Percentiles rank a stretch among this genome's conserved stretches.
phyloP scores from a whole-genome alignment of 2,888 invertebrate species.

The Ashinkailepas kermadecensis region DNA sequence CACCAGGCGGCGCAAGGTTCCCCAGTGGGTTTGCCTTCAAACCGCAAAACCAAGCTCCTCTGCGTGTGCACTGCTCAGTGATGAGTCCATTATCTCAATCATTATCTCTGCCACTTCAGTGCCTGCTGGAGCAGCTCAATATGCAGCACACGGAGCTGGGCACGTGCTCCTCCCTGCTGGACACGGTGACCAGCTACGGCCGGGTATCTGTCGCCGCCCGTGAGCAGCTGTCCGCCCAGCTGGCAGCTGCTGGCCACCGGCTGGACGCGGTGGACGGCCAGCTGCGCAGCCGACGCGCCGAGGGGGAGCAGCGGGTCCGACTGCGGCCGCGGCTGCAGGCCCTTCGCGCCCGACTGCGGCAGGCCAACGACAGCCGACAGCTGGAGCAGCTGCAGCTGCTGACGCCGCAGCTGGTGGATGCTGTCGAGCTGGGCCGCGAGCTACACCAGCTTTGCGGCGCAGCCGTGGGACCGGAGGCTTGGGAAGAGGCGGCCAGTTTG shows the following conservation, averaged over 20 bases:
- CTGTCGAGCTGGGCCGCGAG: slow-evolving; percentile 61
- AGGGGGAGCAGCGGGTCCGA: slow-evolving; percentile 48
- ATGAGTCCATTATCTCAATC: slow-evolving; percentile 43
- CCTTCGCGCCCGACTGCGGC: slow-evolving; percentile 71
- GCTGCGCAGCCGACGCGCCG: background rate
- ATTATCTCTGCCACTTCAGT: slow-evolving; percentile 51
- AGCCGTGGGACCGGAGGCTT: slow-evolving; percentile 71
- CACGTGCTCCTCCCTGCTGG: slow-evolving; percentile 78
- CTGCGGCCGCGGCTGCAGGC: slow-evolving; percentile 74
- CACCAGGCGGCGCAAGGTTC: too few relatives aligned
- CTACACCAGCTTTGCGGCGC: slow-evolving; percentile 54
- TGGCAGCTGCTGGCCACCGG: background rate
- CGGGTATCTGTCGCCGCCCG: slow-evolving; percentile 92
- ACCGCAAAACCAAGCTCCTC: too few relatives aligned
- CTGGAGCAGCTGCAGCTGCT: slow-evolving; percentile 87
- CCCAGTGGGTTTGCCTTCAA: too few relatives aligned
- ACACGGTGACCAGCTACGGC: slow-evolving; percentile 94
- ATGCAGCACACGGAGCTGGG: slow-evolving; percentile 72
- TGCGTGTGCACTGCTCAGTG: too few relatives aligned
- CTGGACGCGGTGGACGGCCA: background rate
- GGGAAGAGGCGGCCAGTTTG: slow-evolving; percentile 94
- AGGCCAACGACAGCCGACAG: slow-evolving; percentile 74
- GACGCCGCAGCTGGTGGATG: slow-evolving; percentile 92
- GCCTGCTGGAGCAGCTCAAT: slow-evolving; percentile 28
- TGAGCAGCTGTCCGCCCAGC: slow-evolving; percentile 58